Conservation (phyloP, 1,140 invertebrate species). For the Patella vulgata region DNA sequence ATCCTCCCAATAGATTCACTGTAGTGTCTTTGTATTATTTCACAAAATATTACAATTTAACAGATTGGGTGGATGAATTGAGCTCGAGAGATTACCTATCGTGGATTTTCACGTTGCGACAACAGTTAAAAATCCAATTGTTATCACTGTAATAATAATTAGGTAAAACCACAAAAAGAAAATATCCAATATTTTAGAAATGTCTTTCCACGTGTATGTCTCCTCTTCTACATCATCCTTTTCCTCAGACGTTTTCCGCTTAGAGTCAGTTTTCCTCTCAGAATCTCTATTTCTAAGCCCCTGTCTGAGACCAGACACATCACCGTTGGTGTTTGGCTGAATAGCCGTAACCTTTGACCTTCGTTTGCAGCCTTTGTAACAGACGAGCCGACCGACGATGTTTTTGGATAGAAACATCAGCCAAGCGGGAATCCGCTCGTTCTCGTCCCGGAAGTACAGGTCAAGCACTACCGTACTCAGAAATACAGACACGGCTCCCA, state of each 20-base stretch:
- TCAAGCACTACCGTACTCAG: conserved; percentile 8
- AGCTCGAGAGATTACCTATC: no score
- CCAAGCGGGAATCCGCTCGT: conserved; percentile 1
- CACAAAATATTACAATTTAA: no score
- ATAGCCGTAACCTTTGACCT: no score
- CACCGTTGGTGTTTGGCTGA: no score
- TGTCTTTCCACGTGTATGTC: conserved; percentile 17
- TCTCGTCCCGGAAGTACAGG: conserved; percentile 5
- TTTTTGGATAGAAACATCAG: neutral
- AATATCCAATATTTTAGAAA: conserved; percentile 9
- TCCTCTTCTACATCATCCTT: neutral
- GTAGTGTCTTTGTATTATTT: no score
- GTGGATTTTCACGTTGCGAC: no score
- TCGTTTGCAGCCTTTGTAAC: neutral
- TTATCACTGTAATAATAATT: neutral
- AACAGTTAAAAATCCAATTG: neutral
- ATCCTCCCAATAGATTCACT: no score
- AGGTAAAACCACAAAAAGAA: conserved; percentile 13
- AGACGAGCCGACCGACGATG: conserved; percentile 3
- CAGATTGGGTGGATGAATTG: no score
- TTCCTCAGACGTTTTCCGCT: neutral
- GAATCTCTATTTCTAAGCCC: no score
- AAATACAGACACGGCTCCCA: conserved; percentile 11
- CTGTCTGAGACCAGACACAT: no score
- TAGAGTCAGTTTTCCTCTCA: no score